Percentiles rank a stretch among this genome's conserved stretches.
Evolutionary conservation across 1,140 invertebrate species (phyloP).

Genomic region (Zaprionus davidi): DNA sequence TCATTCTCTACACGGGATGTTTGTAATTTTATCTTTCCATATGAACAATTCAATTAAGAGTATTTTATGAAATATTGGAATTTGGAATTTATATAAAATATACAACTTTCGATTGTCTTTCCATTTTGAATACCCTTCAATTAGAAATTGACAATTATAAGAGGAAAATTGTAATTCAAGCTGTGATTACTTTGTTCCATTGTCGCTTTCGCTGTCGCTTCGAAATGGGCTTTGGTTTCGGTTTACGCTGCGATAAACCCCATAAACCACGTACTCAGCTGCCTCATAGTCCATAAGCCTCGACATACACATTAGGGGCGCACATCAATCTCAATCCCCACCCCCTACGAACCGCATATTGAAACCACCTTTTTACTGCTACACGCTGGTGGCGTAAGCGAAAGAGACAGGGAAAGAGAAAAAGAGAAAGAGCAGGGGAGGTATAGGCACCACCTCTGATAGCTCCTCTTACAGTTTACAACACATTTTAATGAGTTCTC

Average conservation of each 20-base stretch:
- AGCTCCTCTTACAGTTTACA: conserved; percentile 35
- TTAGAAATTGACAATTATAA: background rate
- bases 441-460: background rate
- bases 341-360: conserved; percentile 15
- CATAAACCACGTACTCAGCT: conserved; percentile 44
- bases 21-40: no score
- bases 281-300: conserved; percentile 33
- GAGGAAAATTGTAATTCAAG: background rate
- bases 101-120: background rate
- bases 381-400: background rate
- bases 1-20: no score
- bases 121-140: background rate
- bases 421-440: background rate
- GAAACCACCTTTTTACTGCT: conserved; percentile 35
- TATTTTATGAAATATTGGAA: no score
- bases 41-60: no score
- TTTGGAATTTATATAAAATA: background rate
- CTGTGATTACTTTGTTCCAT: conserved; percentile 26
- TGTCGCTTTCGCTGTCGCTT: conserved; percentile 7
- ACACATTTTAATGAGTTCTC: conserved; percentile 50
- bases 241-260: conserved; percentile 33
- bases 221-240: conserved; percentile 29
- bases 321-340: conserved; percentile 37
- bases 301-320: conserved; percentile 21
- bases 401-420: background rate